phyloP scores from a whole-genome alignment of 2,888 invertebrate species.

The Falcaria lacertinaria region DNA sequence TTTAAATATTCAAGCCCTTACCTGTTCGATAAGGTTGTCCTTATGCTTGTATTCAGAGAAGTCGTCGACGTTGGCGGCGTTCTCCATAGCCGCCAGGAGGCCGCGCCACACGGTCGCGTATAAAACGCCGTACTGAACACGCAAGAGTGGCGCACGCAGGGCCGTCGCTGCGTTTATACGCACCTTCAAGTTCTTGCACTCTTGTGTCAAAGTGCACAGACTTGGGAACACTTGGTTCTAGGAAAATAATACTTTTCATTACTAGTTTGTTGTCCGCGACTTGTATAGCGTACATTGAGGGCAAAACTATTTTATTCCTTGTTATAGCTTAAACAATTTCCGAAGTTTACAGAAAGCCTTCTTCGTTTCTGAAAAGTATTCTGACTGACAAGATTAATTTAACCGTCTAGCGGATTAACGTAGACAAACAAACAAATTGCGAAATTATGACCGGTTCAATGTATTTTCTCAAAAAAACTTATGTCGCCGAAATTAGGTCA shows the following conservation, averaged over 20 bases:
- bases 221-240: conserved; percentile 83
- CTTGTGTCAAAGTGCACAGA: conserved; percentile 83
- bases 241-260: conserved; percentile 1
- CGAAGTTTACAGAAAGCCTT: too few species aligned
- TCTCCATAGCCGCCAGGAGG: conserved; percentile 86
- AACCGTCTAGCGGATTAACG: too few species aligned
- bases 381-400: too few species aligned
- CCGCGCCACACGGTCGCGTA: conserved; percentile 84
- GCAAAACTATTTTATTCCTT: too few species aligned
- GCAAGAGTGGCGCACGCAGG: conserved; percentile 79
- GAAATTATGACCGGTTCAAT: too few species aligned
- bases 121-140: conserved; percentile 82
- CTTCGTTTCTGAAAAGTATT: too few species aligned
- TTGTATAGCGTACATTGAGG: too few species aligned
- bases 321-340: too few species aligned
- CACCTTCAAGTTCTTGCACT: conserved; percentile 92
- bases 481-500: too few species aligned
- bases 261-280: too few species aligned
- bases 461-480: too few species aligned
- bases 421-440: too few species aligned
- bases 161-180: conserved; percentile 92
- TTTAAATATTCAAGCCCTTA: conserved; percentile 30
- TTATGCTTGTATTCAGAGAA: conserved; percentile 92
- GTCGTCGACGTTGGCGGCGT: conserved; percentile 88
- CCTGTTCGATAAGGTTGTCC: conserved; percentile 92